Evolutionary conservation across 1,140 invertebrate genomes (phyloP), one percentile per base, ranked within the genome.

Genomic region (Penaeus indicus): DNA sequence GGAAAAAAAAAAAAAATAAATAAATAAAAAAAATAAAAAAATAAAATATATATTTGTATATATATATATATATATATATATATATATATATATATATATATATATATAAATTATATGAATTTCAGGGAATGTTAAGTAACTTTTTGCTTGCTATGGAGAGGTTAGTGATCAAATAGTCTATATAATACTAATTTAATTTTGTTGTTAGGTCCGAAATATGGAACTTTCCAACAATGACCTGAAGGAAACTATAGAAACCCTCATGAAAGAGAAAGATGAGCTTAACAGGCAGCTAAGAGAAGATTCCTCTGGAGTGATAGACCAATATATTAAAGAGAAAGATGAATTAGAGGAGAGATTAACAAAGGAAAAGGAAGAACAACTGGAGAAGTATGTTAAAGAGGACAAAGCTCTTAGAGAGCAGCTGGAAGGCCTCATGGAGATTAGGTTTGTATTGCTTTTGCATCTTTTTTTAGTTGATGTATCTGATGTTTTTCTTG

Each of bases 181-280:
- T 16, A 54, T 54, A 16, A 54, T 54, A 11, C 10, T 54, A 11
- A 54, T 13, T 11, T 54, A 54, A 16, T 54, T 7, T 16, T 54
- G 11, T 54, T 16, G 16, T 25, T 81, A 90, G 89, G 85, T 90
- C 21, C n/a, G 62, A 42, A 87, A 84, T 42, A 90, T 90, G 89
- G 89, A 90, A 81, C 27, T 87, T 5, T 87, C 89, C 47, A 63
- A 87, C 18, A 62, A 86, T 27, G 67, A 90, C n/a, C 89, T 90
- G 4, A 75, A 84, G 72, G 80, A 88, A 79, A 78, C 78, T 13
- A 84, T 90, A 27, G 38, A 67, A n/a, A 25, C 18, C 27, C 42
- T 90, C 60, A 80, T 62, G 61, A 79, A 84, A 22, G 85, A 90
- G 38, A 86, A 87, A 61, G 81, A 67, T 11, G 62, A 78, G 16